Conservation (phyloP, 2,113 vertebrate species). For the Pimephales promelas region DNA sequence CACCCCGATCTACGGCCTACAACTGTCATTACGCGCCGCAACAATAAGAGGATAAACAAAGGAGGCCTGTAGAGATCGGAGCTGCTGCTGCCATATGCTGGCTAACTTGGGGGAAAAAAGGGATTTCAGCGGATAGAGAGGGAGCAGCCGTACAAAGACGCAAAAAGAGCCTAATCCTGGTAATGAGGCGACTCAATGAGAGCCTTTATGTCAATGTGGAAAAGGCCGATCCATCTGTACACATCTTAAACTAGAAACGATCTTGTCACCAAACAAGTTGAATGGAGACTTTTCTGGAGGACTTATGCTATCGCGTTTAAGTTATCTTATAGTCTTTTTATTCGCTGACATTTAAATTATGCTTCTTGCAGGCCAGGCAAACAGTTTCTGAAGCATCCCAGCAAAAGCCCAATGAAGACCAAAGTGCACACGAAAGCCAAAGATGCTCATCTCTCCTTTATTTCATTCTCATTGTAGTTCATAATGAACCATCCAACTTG, state of each 20-base stretch:
- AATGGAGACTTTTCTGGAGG: no score
- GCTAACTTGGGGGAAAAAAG: constrained; percentile 70
- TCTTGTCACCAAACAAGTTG: constrained; percentile 38
- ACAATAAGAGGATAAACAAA: constrained; percentile 97
- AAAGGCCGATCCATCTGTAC: constrained; percentile 63
- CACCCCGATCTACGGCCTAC: constrained; percentile 91
- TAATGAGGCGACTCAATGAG: constrained; percentile 61
- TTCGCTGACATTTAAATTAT: constrained; percentile 51
- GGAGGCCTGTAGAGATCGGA: constrained; percentile 84
- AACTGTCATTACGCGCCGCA: constrained; percentile 95
- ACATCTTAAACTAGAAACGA: constrained; percentile 51
- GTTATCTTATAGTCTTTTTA: constrained; percentile 27
- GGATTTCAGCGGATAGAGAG: constrained; percentile 66
- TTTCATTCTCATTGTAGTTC: constrained; percentile 41
- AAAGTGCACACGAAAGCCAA: constrained; percentile 70
- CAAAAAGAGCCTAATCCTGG: constrained; percentile 69
- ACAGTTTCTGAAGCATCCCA: constrained; percentile 68
- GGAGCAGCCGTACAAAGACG: constrained; percentile 75
- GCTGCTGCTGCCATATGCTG: constrained; percentile 93
- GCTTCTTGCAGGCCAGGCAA: constrained; percentile 64
- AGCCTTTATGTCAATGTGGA: constrained; percentile 58
- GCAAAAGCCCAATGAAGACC: constrained; percentile 65
- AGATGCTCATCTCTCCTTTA: constrained; percentile 58
- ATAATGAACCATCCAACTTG: constrained; percentile 27
- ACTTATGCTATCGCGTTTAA: not conserved